A percentile compares a stretch with the other conserved stretches of the same genome.
Conservation (phyloP, 2,113 vertebrate genomes). For the Odontophorus gujanensis region DNA sequence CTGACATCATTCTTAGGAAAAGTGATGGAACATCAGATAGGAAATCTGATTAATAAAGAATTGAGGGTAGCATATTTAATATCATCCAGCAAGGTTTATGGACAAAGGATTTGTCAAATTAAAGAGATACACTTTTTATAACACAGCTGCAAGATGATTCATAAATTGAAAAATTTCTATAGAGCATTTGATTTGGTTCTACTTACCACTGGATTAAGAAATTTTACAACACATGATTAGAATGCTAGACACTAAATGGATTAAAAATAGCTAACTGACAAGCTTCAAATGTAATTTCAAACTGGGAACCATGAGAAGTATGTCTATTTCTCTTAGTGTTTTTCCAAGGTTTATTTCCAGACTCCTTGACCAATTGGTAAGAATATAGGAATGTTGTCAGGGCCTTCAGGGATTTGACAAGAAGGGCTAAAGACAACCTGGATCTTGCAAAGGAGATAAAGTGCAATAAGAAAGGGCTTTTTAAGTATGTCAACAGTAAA, state of each 20-base stretch:
- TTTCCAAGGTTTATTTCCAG: not conserved
- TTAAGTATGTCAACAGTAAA: no score
- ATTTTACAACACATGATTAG: not conserved
- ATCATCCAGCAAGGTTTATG: not conserved
- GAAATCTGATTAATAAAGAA: conserved; percentile 6
- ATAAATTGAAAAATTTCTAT: not conserved
- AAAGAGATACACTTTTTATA: not conserved
- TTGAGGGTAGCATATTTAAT: conserved; percentile 5
- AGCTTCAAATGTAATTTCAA: not conserved
- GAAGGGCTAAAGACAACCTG: no score
- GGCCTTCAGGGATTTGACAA: no score
- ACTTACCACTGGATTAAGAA: not conserved
- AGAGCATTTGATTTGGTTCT: not conserved
- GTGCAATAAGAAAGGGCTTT: no score
- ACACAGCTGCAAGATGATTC: not conserved
- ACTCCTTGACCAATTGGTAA: not conserved
- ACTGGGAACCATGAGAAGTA: not conserved
- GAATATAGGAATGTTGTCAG: no score
- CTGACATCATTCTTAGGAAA: not conserved
- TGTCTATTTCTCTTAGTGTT: not conserved
- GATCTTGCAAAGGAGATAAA: no score
- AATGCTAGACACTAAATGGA: not conserved
- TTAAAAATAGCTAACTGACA: not conserved
- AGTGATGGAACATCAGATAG: not conserved
- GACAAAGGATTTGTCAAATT: conserved; percentile 26